Base-by-base conservation (phyloP, 2,113 vertebrate genomes). In the Paramisgurnus dabryanus region DNA sequence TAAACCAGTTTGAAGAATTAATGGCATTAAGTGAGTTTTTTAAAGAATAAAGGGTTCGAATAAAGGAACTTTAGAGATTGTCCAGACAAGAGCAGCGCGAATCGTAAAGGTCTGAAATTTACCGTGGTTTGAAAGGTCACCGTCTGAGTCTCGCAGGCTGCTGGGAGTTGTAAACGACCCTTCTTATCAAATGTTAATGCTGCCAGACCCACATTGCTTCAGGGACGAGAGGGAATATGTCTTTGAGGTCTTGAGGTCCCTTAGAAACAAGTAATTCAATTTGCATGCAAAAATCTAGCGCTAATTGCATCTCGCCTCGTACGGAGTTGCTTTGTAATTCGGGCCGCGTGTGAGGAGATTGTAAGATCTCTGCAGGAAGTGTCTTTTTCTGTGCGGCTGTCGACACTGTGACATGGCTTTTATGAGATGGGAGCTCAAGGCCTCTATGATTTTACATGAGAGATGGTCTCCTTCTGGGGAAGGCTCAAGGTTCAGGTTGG, bases 141-240 rank as follows among this genome's bases (percentile, higher is more conserved):
- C 86, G 89, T 90, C 91, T 91, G 89, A 88, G 83, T 86, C 88
- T 87, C 84, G 86, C 86, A 87, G 88, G 90, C 91, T 90, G 87
- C 90, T 92, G 92, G 90, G 91, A 93, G 89, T 90, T 90, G 91
- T 91, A 94, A 93, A 92, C 87, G 89, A 90, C 88, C 89, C 89
- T 89, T 87, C 91, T 93, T 93, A 93, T 93, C 91, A 93, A 93
- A 94, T 94, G 92, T 92, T 93, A 93, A 94, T 93, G 91, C 91
- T 89, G 90, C 89, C 88, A 90, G 90, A 85, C 88, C 87, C 85
- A 81, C 87, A 87, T 92, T 87, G 88, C 88, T 88, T 69, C 15
- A 77, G 49, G 85, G 83, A 76, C 58, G 18, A 55, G 69, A 18
- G 72, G 86, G 87, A 85, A 88, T 88, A 87, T 86, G 90, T 88